Evolutionary conservation across 1,140 invertebrate genomes (phyloP), one percentile per base, ranked within the genome.

Genomic region (Centruroides sculpturatus): DNA sequence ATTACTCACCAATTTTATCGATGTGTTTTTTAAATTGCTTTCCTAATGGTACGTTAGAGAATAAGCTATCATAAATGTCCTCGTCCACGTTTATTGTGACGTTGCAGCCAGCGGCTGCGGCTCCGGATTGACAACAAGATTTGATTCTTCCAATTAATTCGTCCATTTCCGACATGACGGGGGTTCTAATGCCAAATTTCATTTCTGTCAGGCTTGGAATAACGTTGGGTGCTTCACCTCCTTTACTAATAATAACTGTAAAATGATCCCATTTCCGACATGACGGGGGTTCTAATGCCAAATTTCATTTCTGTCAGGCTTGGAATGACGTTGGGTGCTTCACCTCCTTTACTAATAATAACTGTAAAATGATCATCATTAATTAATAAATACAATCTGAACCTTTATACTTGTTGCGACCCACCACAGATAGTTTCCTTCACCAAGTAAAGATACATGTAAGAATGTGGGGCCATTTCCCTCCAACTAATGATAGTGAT

Each of bases 201-300:
- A 76, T 47, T 56, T 70, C 68, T 36, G 74, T 64, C 51, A 69
- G 61, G 13, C 73, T 68, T 11, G 71, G 72, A 41, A 73, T 73
- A 8, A 76, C 69, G 63, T 75, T 75, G 6, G 71, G 68, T 12
- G 67, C 67, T 5, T 55, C 59, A n/a, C 74, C 74, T n/a, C 75
- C 71, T 58, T 73, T 73, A 7, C 66, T 70, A 23, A 67, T 67
- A 35, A 66, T 62, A n/a, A 36, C 66, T 67, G 57, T 13, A 54
- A 41, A 41, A n/a, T n/a, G n/a, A n/a, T n/a, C n/a, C 57, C 8
- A 74, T 55, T 61, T 75, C 72, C 7, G n/a, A 9, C 47, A 61
- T 61, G 11, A 54, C 69, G 12, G 71, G 69, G n/a, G 72, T 70
- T 49, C 74, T 62, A 3, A 72, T 58, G 57, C 69, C 69, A 56